These are phyloP conservation scores for Tinea semifulvella DNA, from an alignment of 2,888 invertebrate genomes.

Conservation along the genomic window DNA sequence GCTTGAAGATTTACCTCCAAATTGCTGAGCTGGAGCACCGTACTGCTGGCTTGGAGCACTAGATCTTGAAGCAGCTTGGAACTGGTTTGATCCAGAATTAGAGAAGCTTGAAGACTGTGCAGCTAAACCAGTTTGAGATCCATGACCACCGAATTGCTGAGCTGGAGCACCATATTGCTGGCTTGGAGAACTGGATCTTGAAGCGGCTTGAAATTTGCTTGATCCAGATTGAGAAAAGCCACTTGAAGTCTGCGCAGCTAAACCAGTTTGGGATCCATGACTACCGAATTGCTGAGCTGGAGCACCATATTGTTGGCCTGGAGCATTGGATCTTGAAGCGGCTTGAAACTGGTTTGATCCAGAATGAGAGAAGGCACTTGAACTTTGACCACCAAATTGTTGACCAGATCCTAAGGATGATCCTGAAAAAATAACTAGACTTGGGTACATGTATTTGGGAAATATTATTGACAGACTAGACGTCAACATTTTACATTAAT, in stretches of 20 bases:
- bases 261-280: background rate
- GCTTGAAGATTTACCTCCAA: background rate
- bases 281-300: background rate
- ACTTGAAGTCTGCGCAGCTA: background rate
- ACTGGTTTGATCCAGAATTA: background rate
- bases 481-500: too few relatives aligned
- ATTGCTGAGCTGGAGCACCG: background rate
- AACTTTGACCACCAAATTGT: background rate
- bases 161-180: slow-evolving; percentile 1
- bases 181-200: background rate
- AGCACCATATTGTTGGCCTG: background rate
- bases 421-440: background rate
- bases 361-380: background rate
- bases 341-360: background rate
- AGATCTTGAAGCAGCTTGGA: background rate
- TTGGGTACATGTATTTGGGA: too few relatives aligned
- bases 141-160: background rate
- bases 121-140: background rate
- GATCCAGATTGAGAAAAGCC: background rate
- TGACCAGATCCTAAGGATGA: too few relatives aligned
- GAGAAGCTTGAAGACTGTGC: background rate
- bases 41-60: slow-evolving; percentile 3
- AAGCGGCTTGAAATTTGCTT: background rate
- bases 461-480: too few relatives aligned
- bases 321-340: background rate